Conservation (phyloP, 2,113 vertebrate genomes). For the Hemibagrus wyckioides region DNA sequence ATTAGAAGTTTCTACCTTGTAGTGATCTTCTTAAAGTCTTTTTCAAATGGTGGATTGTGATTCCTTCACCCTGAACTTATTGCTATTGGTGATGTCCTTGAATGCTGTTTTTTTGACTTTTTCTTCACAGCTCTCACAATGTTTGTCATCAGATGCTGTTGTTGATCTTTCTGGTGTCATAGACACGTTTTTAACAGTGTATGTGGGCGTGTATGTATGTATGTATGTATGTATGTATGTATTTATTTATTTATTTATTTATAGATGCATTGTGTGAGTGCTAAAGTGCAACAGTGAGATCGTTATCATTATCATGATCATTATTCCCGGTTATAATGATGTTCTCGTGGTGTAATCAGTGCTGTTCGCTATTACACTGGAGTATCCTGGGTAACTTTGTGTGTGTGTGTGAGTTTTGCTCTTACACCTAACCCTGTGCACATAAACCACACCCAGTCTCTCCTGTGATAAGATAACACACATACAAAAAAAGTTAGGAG, state of each 20-base stretch:
- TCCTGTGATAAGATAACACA: slow-evolving; percentile 69
- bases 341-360: not conserved
- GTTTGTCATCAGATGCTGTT: too few species aligned
- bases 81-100: too few species aligned
- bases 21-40: too few species aligned
- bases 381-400: not conserved
- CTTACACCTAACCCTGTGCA: slow-evolving; percentile 68
- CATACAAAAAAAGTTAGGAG: not conserved
- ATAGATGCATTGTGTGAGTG: not conserved
- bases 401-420: slow-evolving; percentile 45
- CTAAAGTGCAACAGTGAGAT: slow-evolving; percentile 13
- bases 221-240: not conserved
- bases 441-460: slow-evolving; percentile 57
- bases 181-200: too few species aligned
- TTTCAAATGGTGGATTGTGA: too few species aligned
- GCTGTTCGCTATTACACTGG: not conserved
- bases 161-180: too few species aligned
- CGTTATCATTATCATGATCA: slow-evolving; percentile 11
- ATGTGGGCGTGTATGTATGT: too few species aligned
- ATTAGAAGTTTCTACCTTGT: too few species aligned
- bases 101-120: too few species aligned
- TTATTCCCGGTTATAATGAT: not conserved
- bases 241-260: not conserved
- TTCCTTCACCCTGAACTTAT: too few species aligned
- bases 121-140: too few species aligned